Evolutionary conservation across 2,113 vertebrate genomes (phyloP), one percentile per base, ranked within the genome.

Genomic region (Actenoides lindsayi): DNA sequence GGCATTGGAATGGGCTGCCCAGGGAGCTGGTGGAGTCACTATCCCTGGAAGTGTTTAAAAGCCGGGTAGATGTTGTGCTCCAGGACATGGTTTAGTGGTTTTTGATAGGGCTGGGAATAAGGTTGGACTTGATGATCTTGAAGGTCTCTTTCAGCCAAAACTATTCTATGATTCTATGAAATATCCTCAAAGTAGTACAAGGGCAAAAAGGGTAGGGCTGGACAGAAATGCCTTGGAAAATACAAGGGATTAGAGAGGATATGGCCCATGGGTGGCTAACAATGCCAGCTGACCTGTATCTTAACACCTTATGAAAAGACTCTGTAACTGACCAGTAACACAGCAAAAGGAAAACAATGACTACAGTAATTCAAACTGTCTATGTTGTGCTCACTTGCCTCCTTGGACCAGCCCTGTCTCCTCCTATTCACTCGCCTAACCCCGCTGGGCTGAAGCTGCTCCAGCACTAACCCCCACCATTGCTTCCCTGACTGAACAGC

Each of bases 401-500:
- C 4, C 16, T 64, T 2, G 2, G 14, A 83, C 11, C 6, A 13
- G 2, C 31, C 33, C 17, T 80, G 25, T 11, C 39, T 83, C 37
- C 33, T 69, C 3, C 2, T 20, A 5, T n/a, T 16, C 30, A 7
- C 37, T 53, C 12, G 76, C 9, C 4, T 1, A 79, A 39, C 8
- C 27, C 20, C 53, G 56, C 35, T 35, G 37, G 31, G 31, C 5
- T 37, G 10, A 65, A 73, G n/a, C 16, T 74, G 16, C 19, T 65
- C 41, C 31, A n/a, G 2, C 21, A 37, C 19, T 54, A 76, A 68
- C 16, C 9, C n/a, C 8, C 1, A 0, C 21, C 17, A 23, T 27
- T 2, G 0, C 0, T 1, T 16, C 14, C 41, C 16, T 30, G 13
- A 33, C 16, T 31, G 17, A 25, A 75, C 1, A 0, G 30, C 42